A percentile compares a stretch with the other conserved stretches of the same genome.
Conservation (phyloP, 1,140 invertebrate genomes). For the Hermetia illucens region DNA sequence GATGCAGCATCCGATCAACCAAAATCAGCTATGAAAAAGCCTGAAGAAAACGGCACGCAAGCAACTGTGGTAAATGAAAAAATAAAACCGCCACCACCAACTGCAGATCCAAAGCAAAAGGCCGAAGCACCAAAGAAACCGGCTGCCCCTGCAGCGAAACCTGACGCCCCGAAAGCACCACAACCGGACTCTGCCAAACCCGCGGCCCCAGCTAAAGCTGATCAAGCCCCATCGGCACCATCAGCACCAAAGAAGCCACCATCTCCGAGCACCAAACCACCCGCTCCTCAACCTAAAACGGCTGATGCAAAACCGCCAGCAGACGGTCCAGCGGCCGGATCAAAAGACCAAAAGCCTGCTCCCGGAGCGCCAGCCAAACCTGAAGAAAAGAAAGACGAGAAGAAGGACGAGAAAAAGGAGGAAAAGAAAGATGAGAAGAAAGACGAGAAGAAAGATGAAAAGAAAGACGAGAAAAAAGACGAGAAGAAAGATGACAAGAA, state of each 20-base stretch:
- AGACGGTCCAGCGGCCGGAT: too few relatives aligned
- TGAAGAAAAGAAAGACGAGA: constrained; percentile 19
- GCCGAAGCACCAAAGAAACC: constrained; percentile 1
- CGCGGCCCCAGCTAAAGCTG: too few relatives aligned
- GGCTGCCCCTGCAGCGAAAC: neutral
- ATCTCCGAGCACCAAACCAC: too few relatives aligned
- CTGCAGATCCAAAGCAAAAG: neutral
- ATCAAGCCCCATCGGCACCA: constrained; percentile 13
- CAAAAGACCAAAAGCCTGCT: constrained; percentile 8
- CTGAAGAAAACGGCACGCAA: constrained; percentile 13
- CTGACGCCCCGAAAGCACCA: constrained; percentile 4
- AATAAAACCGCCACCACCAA: constrained; percentile 24
- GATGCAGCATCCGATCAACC: constrained; percentile 6
- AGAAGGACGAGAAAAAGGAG: constrained; percentile 11
- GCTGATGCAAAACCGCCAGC: constrained; percentile 10
- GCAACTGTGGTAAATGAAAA: too few relatives aligned
- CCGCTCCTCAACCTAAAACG: too few relatives aligned
- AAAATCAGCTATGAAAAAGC: constrained; percentile 10
- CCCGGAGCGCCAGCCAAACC: constrained; percentile 11
- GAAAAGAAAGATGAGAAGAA: constrained; percentile 12
- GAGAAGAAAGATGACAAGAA: constrained; percentile 11
- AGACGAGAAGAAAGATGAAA: constrained; percentile 11
- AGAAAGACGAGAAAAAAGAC: constrained; percentile 8
- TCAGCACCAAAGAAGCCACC: constrained; percentile 9
- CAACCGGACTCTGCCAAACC: too few relatives aligned